A percentile compares a stretch with the other conserved stretches of the same genome.
Evolutionary conservation across 1,140 invertebrate genomes (phyloP).

Genomic region (Bombus sibiricus): DNA sequence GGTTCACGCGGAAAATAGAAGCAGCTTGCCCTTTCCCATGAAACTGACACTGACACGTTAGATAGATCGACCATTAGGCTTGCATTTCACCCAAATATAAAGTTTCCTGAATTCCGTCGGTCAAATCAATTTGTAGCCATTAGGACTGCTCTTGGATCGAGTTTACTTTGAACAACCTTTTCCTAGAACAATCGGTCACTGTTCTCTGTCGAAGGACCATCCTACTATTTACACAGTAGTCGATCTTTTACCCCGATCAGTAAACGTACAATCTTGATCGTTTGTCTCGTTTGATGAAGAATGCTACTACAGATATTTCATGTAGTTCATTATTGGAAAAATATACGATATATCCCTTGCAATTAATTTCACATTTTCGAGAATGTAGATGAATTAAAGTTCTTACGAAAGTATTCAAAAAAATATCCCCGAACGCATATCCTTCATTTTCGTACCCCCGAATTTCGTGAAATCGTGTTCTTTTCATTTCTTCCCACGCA

Average conservation of each 20-base stretch:
- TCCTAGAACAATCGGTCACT: slow-evolving; percentile 58
- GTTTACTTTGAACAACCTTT: slow-evolving; percentile 76
- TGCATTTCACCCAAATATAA: slow-evolving; percentile 78
- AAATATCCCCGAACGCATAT: too few relatives aligned
- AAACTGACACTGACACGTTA: slow-evolving; percentile 78
- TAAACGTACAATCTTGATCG: not conserved
- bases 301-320: not conserved
- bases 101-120: slow-evolving; percentile 80
- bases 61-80: slow-evolving; percentile 81
- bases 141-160: slow-evolving; percentile 67
- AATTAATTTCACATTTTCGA: too few relatives aligned
- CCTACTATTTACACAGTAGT: slow-evolving; percentile 61
- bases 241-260: slow-evolving; percentile 37
- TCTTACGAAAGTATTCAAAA: too few relatives aligned
- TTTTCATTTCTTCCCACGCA: too few relatives aligned
- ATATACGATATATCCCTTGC: too few relatives aligned
- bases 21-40: slow-evolving; percentile 70
- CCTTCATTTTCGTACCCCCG: too few relatives aligned
- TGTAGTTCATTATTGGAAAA: not conserved
- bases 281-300: not conserved
- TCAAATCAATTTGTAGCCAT: slow-evolving; percentile 82
- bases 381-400: too few relatives aligned
- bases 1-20: slow-evolving; percentile 9
- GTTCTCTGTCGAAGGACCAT: not conserved
- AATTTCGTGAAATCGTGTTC: too few relatives aligned